phyloP scores from a whole-genome alignment of 2,113 vertebrate species.

The Heptranchias perlo region DNA sequence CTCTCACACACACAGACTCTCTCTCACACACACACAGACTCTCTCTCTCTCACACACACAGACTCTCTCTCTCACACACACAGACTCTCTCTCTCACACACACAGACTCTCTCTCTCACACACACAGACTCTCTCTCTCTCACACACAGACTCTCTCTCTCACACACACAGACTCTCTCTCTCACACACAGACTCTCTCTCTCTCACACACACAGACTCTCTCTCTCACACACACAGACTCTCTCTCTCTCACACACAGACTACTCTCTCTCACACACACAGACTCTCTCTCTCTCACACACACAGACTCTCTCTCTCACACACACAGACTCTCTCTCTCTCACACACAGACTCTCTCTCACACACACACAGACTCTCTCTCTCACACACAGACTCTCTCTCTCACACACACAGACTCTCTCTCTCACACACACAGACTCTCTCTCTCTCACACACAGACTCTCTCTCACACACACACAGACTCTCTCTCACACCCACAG shows the following conservation, averaged over 20 bases:
- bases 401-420: too few relatives aligned
- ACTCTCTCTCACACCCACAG: too few relatives aligned
- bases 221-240: background rate
- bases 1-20: background rate
- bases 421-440: too few relatives aligned
- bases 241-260: background rate
- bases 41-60: background rate
- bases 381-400: too few relatives aligned
- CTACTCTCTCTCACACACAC: constrained; percentile 14
- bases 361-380: background rate
- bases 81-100: too few relatives aligned
- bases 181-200: background rate
- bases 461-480: too few relatives aligned
- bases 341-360: background rate
- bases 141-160: background rate
- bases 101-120: too few relatives aligned
- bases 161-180: constrained; percentile 23
- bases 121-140: background rate
- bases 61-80: background rate
- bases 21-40: constrained; percentile 19
- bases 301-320: background rate
- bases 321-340: background rate
- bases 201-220: background rate
- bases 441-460: too few relatives aligned
- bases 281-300: background rate